Evolutionary conservation across 2,888 invertebrate genomes (phyloP).

Genomic region (Mesoligia furuncula): DNA sequence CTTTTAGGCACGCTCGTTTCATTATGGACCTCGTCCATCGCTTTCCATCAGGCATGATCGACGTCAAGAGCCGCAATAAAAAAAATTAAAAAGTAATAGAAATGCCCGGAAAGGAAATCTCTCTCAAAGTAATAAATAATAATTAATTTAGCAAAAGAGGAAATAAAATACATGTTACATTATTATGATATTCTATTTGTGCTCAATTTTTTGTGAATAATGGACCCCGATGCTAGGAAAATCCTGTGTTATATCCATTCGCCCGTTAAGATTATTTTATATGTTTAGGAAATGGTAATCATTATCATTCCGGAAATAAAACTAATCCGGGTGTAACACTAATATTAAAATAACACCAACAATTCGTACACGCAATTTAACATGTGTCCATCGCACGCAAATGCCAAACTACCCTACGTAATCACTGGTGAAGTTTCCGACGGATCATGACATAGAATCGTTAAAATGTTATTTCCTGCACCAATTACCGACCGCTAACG

Average conservation of each 20-base stretch:
- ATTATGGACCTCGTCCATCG: background rate
- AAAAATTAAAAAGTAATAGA: no score
- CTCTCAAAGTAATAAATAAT: no score
- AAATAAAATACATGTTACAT: no score
- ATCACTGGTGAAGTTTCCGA: constrained; percentile 36
- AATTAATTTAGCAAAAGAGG: no score
- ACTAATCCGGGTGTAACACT: background rate
- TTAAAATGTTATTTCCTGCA: constrained; percentile 40
- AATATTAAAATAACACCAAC: constrained; percentile 27
- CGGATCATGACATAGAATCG: constrained; percentile 35
- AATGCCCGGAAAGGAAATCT: no score
- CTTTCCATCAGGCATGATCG: no score
- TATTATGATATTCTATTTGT: no score
- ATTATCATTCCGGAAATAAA: background rate
- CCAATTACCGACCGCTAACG: constrained; percentile 30
- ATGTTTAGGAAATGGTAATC: background rate
- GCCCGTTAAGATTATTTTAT: no score
- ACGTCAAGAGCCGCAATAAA: no score
- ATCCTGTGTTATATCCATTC: no score
- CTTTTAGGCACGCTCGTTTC: background rate
- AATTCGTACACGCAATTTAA: constrained; percentile 28
- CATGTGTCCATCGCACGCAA: constrained; percentile 35
- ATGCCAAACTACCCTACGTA: constrained; percentile 35
- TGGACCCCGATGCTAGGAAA: no score
- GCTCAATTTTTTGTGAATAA: no score